Base-by-base conservation (phyloP, 2,797 vertebrate species). In the Notamacropus eugenii region DNA sequence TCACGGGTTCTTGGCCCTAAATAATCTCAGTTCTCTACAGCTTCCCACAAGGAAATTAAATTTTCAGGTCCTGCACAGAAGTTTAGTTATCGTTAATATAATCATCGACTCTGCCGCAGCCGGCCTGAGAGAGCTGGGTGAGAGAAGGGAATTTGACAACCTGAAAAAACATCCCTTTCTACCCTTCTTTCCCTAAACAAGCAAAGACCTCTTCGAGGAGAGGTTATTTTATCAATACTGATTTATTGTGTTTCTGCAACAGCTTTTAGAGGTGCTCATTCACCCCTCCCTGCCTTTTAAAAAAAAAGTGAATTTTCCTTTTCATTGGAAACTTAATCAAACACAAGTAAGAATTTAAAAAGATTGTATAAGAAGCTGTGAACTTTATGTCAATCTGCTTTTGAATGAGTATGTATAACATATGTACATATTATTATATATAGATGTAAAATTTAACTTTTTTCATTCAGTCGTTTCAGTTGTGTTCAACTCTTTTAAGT, bases 21-120 rank as follows among this genome's bases (percentile, higher is more conserved):
- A 97, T 96, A 96, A 96, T 91, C 96, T 97, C 95, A 90, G 94
- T 97, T 97, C 93, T 94, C 95, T 97, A 87, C 58, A 95, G 97
- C 93, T 98, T 98, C 95, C 97, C 96, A 54, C 93, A 95, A 97
- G 97, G 97, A 98, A 97, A 98, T 98, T 67, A 97, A 98, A 94
- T 97, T 97, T 92, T 93, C 93, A 94, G 93, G 55, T 95, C 94
- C 29, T 94, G 94, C 94, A 97, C 95, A 96, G 93, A 93, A 92
- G 54, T 96, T 97, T 97, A 96, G 57, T 94, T 98, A 96, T 98
- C 96, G 52, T 87, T 92, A 94, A 90, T 54, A 55, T 90, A 95
- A 98, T 92, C 58, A 92, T 9, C 12, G 90, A 29, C 82, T 97
- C 96, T 96, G 58, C 94, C 98, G 55, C 90, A 96, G 93, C 55